These are phyloP conservation scores for Psylliodes chrysocephalus DNA, from an alignment of 2,888 invertebrate species.

Conservation along the genomic window DNA sequence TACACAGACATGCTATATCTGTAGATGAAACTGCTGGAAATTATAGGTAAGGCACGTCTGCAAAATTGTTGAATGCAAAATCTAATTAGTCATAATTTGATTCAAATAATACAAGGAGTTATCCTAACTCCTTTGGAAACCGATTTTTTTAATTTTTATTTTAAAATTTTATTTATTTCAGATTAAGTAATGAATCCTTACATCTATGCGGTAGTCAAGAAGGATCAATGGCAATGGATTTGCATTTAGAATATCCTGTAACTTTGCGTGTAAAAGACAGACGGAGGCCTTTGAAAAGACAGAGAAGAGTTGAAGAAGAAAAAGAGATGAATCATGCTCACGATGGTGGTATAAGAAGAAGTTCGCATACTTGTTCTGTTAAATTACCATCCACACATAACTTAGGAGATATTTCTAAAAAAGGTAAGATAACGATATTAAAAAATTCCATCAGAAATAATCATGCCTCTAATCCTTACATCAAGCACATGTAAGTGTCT, in stretches of 20 bases:
- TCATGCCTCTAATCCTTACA: too few species aligned
- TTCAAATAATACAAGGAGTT: too few species aligned
- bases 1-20: slow-evolving; percentile 83
- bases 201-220: slow-evolving; percentile 71
- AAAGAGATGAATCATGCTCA: slow-evolving; percentile 66
- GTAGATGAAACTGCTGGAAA: slow-evolving; percentile 76
- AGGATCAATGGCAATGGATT: slow-evolving; percentile 80
- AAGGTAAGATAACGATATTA: slow-evolving; percentile 43
- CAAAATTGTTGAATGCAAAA: too few species aligned
- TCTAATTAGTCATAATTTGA: too few species aligned
- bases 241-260: slow-evolving; percentile 74
- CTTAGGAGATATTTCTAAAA: slow-evolving; percentile 49
- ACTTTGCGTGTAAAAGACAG: slow-evolving; percentile 69
- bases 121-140: too few species aligned
- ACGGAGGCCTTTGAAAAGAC: slow-evolving; percentile 78
- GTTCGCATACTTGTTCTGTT: slow-evolving; percentile 61
- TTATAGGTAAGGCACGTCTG: slow-evolving; percentile 56
- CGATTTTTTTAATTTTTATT: background rate
- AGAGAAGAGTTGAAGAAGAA: slow-evolving; percentile 79
- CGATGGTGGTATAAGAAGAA: slow-evolving; percentile 54
- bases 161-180: slow-evolving; percentile 31
- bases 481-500: too few species aligned
- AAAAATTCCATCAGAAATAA: too few species aligned
- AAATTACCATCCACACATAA: slow-evolving; percentile 46
- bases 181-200: slow-evolving; percentile 67